Percentiles rank a stretch among this genome's conserved stretches.
These are phyloP conservation scores for Brachionus paranguensis DNA, from an alignment of 1,140 invertebrate species.

Conservation along the genomic window DNA sequence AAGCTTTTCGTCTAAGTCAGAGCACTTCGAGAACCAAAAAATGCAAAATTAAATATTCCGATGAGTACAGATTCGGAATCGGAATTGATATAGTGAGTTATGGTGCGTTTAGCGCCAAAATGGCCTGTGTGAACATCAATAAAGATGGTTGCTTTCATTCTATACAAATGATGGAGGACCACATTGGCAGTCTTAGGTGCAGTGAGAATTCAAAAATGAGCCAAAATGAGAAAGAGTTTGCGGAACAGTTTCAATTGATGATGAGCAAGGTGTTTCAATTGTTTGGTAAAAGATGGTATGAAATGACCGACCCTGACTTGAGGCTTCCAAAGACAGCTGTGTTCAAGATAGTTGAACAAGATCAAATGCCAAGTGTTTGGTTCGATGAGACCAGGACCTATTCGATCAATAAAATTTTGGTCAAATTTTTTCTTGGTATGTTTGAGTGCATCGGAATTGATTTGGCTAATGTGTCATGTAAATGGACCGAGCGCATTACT, in stretches of 20 bases:
- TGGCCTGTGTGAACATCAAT: background rate
- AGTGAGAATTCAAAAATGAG: background rate
- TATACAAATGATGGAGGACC: background rate
- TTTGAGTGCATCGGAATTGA: slow-evolving; percentile 1
- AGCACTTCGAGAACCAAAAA: background rate
- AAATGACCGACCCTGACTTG: background rate
- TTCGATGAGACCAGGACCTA: background rate
- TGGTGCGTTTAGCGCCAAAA: background rate
- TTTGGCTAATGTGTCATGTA: background rate
- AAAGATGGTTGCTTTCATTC: background rate
- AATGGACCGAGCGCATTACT: background rate
- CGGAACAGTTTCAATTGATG: slow-evolving; percentile 10
- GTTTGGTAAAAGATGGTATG: slow-evolving; percentile 22
- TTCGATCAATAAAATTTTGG: background rate
- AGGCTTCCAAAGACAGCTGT: background rate
- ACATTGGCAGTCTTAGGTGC: background rate
- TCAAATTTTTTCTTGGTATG: background rate
- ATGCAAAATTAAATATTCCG: background rate
- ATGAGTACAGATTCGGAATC: background rate
- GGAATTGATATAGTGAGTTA: slow-evolving; percentile 9
- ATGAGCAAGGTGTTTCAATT: background rate
- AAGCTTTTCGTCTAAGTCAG: background rate
- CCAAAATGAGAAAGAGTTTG: background rate
- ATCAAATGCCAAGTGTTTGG: background rate
- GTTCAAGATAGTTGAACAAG: background rate